phyloP scores from a whole-genome alignment of 2,888 invertebrate species.

The Cantharis rufa region DNA sequence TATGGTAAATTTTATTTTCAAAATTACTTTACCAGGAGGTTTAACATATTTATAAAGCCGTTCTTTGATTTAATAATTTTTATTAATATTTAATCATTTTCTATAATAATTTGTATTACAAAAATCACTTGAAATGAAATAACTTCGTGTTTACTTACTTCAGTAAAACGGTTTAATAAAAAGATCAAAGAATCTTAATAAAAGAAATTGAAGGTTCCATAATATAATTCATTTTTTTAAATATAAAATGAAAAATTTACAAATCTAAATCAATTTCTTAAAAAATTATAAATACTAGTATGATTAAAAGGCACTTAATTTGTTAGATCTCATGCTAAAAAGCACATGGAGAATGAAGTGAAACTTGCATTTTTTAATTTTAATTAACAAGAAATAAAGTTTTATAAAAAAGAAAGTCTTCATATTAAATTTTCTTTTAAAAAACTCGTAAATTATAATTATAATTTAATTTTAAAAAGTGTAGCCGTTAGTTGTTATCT shows the following conservation, averaged over 20 bases:
- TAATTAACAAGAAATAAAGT: neutral
- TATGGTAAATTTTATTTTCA: neutral
- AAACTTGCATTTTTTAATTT: neutral
- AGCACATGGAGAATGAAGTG: neutral
- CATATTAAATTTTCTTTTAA: neutral
- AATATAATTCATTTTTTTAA: neutral
- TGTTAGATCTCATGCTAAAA: neutral
- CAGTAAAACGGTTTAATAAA: neutral
- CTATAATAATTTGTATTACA: neutral
- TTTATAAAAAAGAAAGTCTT: neutral
- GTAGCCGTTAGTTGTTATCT: neutral
- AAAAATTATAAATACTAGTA: too few species aligned
- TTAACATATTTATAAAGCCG: too few species aligned
- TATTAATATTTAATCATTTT: neutral
- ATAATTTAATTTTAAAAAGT: conserved; percentile 1
- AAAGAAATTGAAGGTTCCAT: neutral
- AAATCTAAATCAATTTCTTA: neutral
- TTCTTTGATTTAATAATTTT: neutral
- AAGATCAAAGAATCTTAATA: neutral
- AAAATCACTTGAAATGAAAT: neutral
- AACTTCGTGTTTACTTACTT: neutral
- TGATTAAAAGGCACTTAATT: too few species aligned
- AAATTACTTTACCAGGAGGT: neutral
- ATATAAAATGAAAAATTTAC: neutral
- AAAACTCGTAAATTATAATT: neutral